Evolutionary conservation across 1,140 invertebrate genomes (phyloP), one percentile per base, ranked within the genome.

Genomic region (Lethrus apterus): DNA sequence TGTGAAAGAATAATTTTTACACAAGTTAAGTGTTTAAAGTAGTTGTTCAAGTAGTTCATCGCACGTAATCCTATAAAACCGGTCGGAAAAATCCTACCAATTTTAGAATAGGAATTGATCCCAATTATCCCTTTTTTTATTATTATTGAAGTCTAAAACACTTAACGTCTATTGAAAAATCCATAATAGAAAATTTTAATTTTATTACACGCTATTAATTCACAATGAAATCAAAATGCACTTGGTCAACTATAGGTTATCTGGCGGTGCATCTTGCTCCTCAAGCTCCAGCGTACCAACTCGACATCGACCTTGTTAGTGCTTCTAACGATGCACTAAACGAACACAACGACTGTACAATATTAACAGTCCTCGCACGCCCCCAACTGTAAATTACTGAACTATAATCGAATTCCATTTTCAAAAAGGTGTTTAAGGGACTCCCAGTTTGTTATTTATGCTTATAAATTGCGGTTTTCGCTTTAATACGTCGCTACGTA

Each of bases 351-450:
- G 26, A 26, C 40, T 49, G 53, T 41, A 48, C 33, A 36, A 48
- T 55, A 55, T 55, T 55, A 55, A 52, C 53, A 48, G 40, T 48
- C 33, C 41, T 49, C 46, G 46, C 53, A 55, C 53, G 53, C 53
- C 53, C 49, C 46, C 50, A 35, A 52, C 50, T 42, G 50, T 55
- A 55, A 55, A 55, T 55, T 55, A 55, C 53, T 52, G 42, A 49
- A 48, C 53, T 52, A 52, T 55, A 55, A 55, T 55, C 53, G 53
- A 55, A 55, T 55, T 55, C 50, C 53, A 55, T 55, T 55, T 55
- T 55, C 53, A 38, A 55, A 55, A 55, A 55, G 53, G 53, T 55
- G 53, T 55, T 52, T 55, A 48, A 49, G 50, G 46, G 50, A 55
- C 46, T 55, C 44, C 54, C 50, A 46, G 40, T 50, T 50, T 46